Evolutionary conservation across 2,888 invertebrate species (phyloP).

Genomic region (Exocentrus adspersus): DNA sequence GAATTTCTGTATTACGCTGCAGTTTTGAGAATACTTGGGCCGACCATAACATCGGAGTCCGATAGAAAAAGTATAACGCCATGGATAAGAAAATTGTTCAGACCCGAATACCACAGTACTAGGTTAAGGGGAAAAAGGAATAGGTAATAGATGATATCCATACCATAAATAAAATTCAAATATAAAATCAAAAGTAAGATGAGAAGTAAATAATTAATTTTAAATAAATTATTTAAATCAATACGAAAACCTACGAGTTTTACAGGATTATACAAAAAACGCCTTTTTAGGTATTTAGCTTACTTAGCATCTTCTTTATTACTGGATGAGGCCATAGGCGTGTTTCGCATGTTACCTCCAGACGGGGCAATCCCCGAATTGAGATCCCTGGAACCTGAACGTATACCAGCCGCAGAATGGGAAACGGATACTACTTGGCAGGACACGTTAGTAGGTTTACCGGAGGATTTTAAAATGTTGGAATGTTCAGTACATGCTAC

Average conservation of each 20-base stretch:
- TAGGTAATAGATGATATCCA: conserved; percentile 50
- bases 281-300: conserved; percentile 61
- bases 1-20: conserved; percentile 66
- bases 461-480: conserved; percentile 58
- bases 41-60: conserved; percentile 57
- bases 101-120: conserved; percentile 65
- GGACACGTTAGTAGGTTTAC: conserved; percentile 59
- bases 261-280: too few species aligned
- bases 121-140: conserved; percentile 64
- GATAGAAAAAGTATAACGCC: conserved; percentile 60
- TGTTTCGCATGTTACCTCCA: conserved; percentile 60
- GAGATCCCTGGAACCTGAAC: conserved; percentile 49
- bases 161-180: too few species aligned
- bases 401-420: conserved; percentile 61
- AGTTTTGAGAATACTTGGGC: conserved; percentile 61
- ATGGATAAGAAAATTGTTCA: conserved; percentile 65
- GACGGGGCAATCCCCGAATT: conserved; percentile 59
- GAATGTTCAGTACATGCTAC: conserved; percentile 56
- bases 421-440: conserved; percentile 64
- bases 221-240: too few species aligned
- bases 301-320: conserved; percentile 61
- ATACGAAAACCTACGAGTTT: too few species aligned
- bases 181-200: too few species aligned
- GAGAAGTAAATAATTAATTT: too few species aligned
- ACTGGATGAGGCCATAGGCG: conserved; percentile 61